Evolutionary conservation across 1,140 invertebrate genomes (phyloP).

Genomic region (Nilaparvata lugens): DNA sequence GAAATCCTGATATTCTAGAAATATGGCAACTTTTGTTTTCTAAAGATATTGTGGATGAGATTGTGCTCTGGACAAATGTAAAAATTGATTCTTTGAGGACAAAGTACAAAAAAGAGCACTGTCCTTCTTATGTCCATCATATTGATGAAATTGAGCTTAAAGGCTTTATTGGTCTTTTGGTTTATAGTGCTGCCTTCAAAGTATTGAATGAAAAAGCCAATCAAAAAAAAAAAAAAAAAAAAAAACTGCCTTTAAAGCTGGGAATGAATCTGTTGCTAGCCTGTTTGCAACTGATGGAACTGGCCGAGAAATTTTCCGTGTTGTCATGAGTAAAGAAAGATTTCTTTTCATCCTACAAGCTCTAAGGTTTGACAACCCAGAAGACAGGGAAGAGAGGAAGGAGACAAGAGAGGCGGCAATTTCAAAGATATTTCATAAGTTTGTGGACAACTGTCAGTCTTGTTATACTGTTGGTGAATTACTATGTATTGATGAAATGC

Average conservation of each 20-base stretch:
- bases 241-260: constrained; percentile 7
- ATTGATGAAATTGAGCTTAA: constrained; percentile 13
- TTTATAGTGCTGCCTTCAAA: constrained; percentile 7
- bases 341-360: constrained; percentile 20
- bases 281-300: constrained; percentile 19
- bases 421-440: no score
- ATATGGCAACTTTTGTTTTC: background rate
- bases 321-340: constrained; percentile 18
- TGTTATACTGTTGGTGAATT: no score
- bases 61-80: constrained; percentile 7
- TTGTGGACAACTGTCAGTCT: no score
- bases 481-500: constrained; percentile 30
- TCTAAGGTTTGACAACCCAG: no score
- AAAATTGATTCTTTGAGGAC: constrained; percentile 1
- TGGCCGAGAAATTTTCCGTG: constrained; percentile 21
- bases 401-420: no score
- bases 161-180: constrained; percentile 6
- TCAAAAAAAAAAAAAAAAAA: no score
- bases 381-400: no score
- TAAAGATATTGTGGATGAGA: constrained; percentile 6
- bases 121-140: constrained; percentile 1
- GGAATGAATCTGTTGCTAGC: constrained; percentile 7
- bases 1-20: constrained; percentile 7
- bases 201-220: no score
- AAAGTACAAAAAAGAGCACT: constrained; percentile 2